Percentiles rank a stretch among this genome's conserved stretches.
These are phyloP conservation scores for Cistogaster globosa DNA, from an alignment of 2,888 invertebrate genomes.

Conservation along the genomic window DNA sequence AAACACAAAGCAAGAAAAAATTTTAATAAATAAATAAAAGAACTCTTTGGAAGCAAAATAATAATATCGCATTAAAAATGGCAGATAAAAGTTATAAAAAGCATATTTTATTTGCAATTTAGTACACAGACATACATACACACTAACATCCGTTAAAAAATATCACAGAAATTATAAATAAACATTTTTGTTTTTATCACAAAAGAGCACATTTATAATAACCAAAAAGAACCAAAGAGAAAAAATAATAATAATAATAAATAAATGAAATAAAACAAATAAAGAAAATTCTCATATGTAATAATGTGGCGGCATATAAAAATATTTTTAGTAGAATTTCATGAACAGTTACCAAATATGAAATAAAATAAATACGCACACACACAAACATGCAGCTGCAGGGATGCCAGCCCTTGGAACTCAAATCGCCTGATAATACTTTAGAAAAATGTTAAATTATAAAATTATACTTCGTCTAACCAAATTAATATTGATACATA, in stretches of 20 bases:
- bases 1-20: constrained; percentile 11
- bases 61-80: constrained; percentile 67
- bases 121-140: constrained; percentile 4
- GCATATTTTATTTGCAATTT: constrained; percentile 68
- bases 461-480: no score
- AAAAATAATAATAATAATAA: neutral
- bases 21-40: constrained; percentile 1
- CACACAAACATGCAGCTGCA: neutral
- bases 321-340: constrained; percentile 66
- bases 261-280: neutral
- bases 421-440: no score
- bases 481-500: no score
- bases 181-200: constrained; percentile 55
- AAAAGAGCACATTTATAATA: constrained; percentile 59
- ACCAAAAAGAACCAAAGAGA: neutral
- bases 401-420: no score
- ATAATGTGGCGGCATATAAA: constrained; percentile 71
- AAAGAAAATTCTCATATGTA: constrained; percentile 32
- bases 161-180: constrained; percentile 61
- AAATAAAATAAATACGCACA: constrained; percentile 40
- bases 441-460: no score
- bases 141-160: constrained; percentile 35
- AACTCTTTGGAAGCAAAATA: constrained; percentile 38
- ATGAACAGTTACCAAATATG: constrained; percentile 70
- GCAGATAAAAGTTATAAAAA: constrained; percentile 71